phyloP scores from a whole-genome alignment of 2,113 vertebrate species.

The Eleginops maclovinus region DNA sequence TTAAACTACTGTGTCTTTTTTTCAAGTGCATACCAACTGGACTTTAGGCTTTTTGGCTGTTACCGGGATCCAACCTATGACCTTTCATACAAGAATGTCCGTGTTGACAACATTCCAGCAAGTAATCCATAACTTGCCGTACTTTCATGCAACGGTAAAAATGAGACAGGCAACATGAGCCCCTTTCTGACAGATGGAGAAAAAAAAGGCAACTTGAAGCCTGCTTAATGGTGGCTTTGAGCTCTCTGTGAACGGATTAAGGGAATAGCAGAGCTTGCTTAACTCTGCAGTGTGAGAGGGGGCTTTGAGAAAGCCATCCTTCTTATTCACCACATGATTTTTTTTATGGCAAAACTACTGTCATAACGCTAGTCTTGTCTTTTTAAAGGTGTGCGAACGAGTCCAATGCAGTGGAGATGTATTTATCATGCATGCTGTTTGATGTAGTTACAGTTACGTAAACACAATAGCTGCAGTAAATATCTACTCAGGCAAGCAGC shows the following conservation, averaged over 20 bases:
- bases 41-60: conserved; percentile 14
- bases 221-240: conserved; percentile 15
- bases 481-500: neutral
- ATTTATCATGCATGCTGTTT: neutral
- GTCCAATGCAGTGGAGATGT: neutral
- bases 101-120: neutral
- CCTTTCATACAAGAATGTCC: conserved; percentile 13
- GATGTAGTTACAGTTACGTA: conserved; percentile 14
- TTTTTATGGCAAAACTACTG: neutral
- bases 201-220: conserved; percentile 13
- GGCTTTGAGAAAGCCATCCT: neutral
- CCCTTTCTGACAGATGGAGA: neutral
- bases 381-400: too few relatives aligned
- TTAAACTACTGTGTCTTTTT: neutral
- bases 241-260: conserved; percentile 8
- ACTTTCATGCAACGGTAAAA: neutral
- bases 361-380: too few relatives aligned
- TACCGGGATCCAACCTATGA: conserved; percentile 9
- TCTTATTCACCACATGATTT: neutral
- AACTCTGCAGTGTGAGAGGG: neutral
- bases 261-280: neutral
- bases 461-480: neutral
- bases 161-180: neutral
- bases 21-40: neutral
- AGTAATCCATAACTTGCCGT: conserved; percentile 6